Evolutionary conservation across 2,113 vertebrate genomes (phyloP).

Genomic region (Pygoscelis antarcticus): DNA sequence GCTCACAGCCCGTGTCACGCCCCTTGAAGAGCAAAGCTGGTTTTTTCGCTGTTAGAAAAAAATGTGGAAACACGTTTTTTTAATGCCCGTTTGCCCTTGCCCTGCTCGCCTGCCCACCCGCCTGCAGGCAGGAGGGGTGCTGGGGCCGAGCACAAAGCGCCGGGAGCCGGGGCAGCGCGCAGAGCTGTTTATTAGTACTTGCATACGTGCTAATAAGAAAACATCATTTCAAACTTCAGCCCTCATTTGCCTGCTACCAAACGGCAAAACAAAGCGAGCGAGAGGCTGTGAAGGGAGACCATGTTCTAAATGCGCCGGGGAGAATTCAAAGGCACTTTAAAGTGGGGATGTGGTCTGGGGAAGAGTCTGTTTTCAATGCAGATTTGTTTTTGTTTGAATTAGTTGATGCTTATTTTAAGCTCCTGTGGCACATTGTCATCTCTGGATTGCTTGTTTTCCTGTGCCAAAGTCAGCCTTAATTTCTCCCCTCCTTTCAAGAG

Average conservation of each 20-base stretch:
- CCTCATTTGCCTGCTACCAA: background rate
- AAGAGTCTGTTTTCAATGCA: slow-evolving; percentile 43
- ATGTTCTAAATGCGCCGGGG: slow-evolving; percentile 3
- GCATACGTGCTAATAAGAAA: background rate
- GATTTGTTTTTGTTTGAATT: slow-evolving; percentile 63
- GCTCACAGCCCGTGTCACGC: accelerated
- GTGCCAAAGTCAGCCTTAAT: slow-evolving; percentile 43
- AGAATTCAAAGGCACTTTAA: slow-evolving; percentile 61
- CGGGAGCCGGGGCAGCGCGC: accelerated
- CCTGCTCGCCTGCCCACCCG: background rate
- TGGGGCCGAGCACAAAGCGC: background rate
- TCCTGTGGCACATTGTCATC: slow-evolving; percentile 40
- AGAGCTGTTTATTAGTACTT: background rate
- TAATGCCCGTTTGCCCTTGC: accelerated
- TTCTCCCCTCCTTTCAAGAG: slow-evolving; percentile 52
- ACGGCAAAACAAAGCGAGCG: background rate
- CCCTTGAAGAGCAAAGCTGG: background rate
- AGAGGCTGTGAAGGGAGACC: background rate
- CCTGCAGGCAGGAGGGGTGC: background rate
- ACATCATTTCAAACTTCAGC: background rate
- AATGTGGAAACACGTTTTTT: accelerated
- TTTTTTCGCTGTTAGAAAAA: accelerated
- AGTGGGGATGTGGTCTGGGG: slow-evolving; percentile 29
- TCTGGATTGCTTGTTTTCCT: slow-evolving; percentile 50
- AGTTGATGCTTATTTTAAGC: slow-evolving; percentile 65